Percentiles rank a stretch among this genome's conserved stretches.
These are phyloP conservation scores for Meloe dianella DNA, from an alignment of 2,888 invertebrate genomes.

Conservation along the genomic window DNA sequence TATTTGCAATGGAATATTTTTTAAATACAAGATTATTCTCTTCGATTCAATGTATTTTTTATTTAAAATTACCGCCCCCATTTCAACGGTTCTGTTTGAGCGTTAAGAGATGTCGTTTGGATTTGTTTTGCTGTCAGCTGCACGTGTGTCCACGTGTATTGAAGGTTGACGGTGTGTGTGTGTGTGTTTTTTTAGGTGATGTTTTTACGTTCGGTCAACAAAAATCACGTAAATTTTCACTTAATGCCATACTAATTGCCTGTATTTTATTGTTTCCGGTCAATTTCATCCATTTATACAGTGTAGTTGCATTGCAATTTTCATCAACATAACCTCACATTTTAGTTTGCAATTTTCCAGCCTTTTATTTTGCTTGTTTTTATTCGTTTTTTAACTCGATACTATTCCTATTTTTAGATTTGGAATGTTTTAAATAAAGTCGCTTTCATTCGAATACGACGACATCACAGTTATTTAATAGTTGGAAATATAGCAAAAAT, in stretches of 20 bases:
- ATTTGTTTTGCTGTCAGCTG: not conserved
- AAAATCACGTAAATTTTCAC: not conserved
- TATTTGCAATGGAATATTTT: not conserved
- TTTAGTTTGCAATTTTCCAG: not conserved
- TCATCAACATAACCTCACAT: constrained; percentile 8
- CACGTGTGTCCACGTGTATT: constrained; percentile 11
- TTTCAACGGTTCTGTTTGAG: not conserved
- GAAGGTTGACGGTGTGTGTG: not conserved
- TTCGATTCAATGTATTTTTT: not conserved
- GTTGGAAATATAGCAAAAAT: not conserved
- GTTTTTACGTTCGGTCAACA: constrained; percentile 8
- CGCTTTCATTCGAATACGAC: not conserved
- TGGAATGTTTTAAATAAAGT: not conserved
- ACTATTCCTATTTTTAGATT: not conserved
- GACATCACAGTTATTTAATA: not conserved
- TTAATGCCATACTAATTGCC: not conserved
- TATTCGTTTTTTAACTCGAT: not conserved
- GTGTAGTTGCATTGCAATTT: not conserved
- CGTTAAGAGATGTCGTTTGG: not conserved
- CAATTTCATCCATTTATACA: not conserved
- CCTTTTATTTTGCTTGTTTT: not conserved
- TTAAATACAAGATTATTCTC: not conserved
- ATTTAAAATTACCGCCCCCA: constrained; percentile 4
- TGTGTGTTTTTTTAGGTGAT: not conserved
- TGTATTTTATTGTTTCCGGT: not conserved